A percentile compares a stretch with the other conserved stretches of the same genome.
Evolutionary conservation across 2,797 vertebrate species (phyloP).

Genomic region (Liasis olivaceus): DNA sequence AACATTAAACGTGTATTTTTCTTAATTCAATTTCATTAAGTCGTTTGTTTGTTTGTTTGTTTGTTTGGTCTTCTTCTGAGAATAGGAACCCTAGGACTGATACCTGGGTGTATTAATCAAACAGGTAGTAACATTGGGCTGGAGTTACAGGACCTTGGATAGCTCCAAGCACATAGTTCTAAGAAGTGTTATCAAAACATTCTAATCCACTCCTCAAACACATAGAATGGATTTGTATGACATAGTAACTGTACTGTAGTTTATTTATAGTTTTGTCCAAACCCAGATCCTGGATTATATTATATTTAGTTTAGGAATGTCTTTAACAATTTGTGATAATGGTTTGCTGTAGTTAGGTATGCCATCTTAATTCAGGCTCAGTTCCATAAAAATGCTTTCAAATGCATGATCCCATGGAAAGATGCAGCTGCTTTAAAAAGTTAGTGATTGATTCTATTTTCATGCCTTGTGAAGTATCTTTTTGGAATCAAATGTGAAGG

Average conservation of each 20-base stretch:
- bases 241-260: background rate
- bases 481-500: background rate
- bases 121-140: background rate
- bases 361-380: background rate
- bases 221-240: background rate
- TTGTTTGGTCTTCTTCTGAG: background rate
- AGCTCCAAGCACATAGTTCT: background rate
- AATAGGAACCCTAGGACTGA: background rate
- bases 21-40: background rate
- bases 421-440: background rate
- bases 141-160: slow-evolving; percentile 13
- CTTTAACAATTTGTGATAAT: background rate
- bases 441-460: background rate
- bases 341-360: background rate
- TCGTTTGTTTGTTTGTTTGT: too few species aligned
- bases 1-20: background rate
- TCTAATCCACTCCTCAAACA: background rate
- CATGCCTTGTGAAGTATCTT: background rate
- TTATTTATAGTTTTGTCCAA: background rate
- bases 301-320: background rate
- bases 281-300: background rate
- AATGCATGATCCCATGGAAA: background rate
- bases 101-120: background rate
- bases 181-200: background rate
- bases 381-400: background rate